phyloP scores from a whole-genome alignment of 2,888 invertebrate genomes.

The Cephalotes varians region DNA sequence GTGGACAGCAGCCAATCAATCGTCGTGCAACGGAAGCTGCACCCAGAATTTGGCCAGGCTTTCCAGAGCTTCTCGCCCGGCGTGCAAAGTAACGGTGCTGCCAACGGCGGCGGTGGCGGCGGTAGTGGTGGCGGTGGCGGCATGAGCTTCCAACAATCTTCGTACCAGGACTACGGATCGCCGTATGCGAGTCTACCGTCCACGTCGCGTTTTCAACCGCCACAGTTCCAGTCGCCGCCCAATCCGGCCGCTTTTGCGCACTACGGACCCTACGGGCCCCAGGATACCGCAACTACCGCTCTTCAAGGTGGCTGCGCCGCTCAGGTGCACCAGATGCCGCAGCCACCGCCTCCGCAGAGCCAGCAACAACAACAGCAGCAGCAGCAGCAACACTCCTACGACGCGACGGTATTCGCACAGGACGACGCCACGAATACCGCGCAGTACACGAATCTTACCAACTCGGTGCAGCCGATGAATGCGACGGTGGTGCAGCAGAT shows the following conservation, averaged over 20 bases:
- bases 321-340: conserved; percentile 6
- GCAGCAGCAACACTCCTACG: conserved; percentile 62
- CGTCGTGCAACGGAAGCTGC: conserved; percentile 85
- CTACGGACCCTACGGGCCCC: conserved; percentile 76
- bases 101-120: background rate
- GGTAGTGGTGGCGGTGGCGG: background rate
- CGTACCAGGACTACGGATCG: conserved; percentile 77
- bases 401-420: conserved; percentile 77
- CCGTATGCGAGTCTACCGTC: conserved; percentile 79
- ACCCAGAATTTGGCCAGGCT: conserved; percentile 82
- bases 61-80: conserved; percentile 81
- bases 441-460: conserved; percentile 89
- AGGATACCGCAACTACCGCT: conserved; percentile 62
- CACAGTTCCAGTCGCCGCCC: conserved; percentile 74
- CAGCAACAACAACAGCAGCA: conserved; percentile 25
- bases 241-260: conserved; percentile 74
- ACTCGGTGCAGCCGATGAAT: conserved; percentile 87
- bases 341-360: background rate
- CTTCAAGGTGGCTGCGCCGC: conserved; percentile 64
- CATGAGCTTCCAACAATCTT: conserved; percentile 72
- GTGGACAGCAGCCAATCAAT: conserved; percentile 82
- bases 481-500: conserved; percentile 81
- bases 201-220: conserved; percentile 79
- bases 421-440: conserved; percentile 86
- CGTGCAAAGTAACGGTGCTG: conserved; percentile 54